phyloP scores from a whole-genome alignment of 1,140 invertebrate genomes.

The Holotrichia oblita region DNA sequence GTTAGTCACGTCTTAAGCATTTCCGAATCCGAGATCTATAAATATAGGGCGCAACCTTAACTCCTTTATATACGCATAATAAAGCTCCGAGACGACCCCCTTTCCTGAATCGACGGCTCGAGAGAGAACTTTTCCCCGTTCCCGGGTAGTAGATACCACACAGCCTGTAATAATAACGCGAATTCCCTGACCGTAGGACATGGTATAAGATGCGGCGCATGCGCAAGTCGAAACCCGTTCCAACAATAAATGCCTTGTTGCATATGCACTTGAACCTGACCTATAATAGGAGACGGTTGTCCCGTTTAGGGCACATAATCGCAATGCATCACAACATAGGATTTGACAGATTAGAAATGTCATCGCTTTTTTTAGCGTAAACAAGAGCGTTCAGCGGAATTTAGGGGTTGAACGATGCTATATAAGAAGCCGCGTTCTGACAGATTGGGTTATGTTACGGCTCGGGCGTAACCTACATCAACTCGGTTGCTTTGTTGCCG shows the following conservation, averaged over 20 bases:
- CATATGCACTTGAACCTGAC: slow-evolving; percentile 61
- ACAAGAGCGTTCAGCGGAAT: not conserved
- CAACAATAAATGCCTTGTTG: slow-evolving; percentile 52
- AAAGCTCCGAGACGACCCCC: not conserved
- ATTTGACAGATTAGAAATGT: not conserved
- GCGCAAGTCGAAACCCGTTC: slow-evolving; percentile 45
- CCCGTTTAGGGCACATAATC: not conserved
- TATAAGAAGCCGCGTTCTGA: not conserved
- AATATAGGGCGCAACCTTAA: no score
- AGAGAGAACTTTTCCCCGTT: no score
- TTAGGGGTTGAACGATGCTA: not conserved
- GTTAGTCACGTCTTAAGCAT: no score
- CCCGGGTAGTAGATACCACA: no score
- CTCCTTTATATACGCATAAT: no score
- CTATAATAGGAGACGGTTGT: slow-evolving; percentile 52
- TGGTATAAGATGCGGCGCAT: slow-evolving; percentile 41
- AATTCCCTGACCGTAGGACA: slow-evolving; percentile 38
- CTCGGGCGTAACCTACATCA: slow-evolving; percentile 55
- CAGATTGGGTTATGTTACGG: slow-evolving; percentile 47
- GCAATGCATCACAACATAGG: not conserved
- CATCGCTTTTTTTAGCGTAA: not conserved
- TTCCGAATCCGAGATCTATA: no score
- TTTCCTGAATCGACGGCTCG: not conserved
- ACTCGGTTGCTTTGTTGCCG: slow-evolving; percentile 48
- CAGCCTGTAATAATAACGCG: not conserved